phyloP scores from a whole-genome alignment of 2,797 vertebrate genomes.

The Eleutherodactylus coqui region DNA sequence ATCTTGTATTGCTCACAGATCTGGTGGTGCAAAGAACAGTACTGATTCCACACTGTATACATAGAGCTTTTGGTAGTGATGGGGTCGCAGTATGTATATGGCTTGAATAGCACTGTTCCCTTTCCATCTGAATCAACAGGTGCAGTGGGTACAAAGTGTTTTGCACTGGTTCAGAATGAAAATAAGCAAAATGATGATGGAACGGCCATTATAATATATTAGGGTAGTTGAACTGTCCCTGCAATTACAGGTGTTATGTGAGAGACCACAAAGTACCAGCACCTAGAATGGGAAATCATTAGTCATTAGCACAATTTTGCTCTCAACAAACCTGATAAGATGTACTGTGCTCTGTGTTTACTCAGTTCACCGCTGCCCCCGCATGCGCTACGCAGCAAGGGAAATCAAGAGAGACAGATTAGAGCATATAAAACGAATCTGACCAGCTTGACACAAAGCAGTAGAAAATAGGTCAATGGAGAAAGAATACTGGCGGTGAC shows the following conservation, averaged over 20 bases:
- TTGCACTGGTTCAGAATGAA: background rate
- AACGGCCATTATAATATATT: background rate
- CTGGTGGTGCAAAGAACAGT: background rate
- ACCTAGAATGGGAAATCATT: slow-evolving; percentile 41
- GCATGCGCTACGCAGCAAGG: background rate
- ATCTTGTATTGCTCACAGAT: background rate
- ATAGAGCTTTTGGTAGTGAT: background rate
- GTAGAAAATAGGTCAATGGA: slow-evolving; percentile 14
- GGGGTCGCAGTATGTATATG: background rate
- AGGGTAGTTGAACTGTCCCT: background rate
- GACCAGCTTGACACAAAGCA: slow-evolving; percentile 5
- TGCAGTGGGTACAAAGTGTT: slow-evolving; percentile 1
- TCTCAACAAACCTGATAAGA: slow-evolving; percentile 45
- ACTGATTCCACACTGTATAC: no score
- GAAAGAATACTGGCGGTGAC: background rate
- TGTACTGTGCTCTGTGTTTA: slow-evolving; percentile 32
- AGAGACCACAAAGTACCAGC: slow-evolving; percentile 5
- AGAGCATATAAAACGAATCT: slow-evolving; percentile 17
- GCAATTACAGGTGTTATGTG: slow-evolving; percentile 17
- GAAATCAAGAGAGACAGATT: slow-evolving; percentile 43
- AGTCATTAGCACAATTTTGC: slow-evolving; percentile 24
- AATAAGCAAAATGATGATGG: background rate
- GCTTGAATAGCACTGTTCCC: background rate
- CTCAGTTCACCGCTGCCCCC: slow-evolving; percentile 36
- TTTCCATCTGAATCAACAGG: background rate